Base-by-base conservation (phyloP, 2,113 vertebrate species). In the Mus pahari region DNA sequence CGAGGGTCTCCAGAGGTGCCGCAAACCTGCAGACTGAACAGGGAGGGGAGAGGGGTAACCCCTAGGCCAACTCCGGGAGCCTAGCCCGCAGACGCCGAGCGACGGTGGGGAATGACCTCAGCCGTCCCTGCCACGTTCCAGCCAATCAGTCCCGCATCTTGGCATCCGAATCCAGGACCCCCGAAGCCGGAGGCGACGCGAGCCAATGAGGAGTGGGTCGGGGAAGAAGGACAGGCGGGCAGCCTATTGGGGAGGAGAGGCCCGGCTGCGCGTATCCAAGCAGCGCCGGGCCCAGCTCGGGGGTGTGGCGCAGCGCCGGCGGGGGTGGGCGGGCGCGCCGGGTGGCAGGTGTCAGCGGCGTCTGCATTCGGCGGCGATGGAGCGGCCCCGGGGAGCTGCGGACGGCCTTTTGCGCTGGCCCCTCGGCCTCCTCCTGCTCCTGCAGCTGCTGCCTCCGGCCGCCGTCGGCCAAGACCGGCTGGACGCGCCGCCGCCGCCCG, bases 101-200 rank as follows among this genome's bases (percentile, higher is more conserved):
- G 74, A 91, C 90, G 13, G 28, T 58, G 39, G 39, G 90, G 64
- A 60, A 50, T 96, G 97, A 96, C 93, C 97, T 98, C 97, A 97
- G 95, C 92, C 22, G 89, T 94, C 78, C 53, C 94, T 48, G 89
- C 97, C 74, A 11, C 73, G 83, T 82, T 12, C 58, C 50, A 97
- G 92, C 95, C 94, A 94, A 94, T 91, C 95, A 95, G 97, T 58
- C 88, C 86, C 90, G 90, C 81, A 87, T 79, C 92, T 95, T 94
- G 96, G 96, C 97, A 89, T 96, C 97, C 92, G 96, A 97, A 96
- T 92, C 92, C 94, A 97, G 88, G 98, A 97, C 96, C 97, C 96
- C 97, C 96, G 92, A 92, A 94, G 94, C 94, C 79, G 7, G 78
- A 94, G 95, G 83, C 95, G 93, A 93, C 88, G 73, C 75, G 48